phyloP scores from a whole-genome alignment of 2,888 invertebrate species.

The Heliconius ethilla region DNA sequence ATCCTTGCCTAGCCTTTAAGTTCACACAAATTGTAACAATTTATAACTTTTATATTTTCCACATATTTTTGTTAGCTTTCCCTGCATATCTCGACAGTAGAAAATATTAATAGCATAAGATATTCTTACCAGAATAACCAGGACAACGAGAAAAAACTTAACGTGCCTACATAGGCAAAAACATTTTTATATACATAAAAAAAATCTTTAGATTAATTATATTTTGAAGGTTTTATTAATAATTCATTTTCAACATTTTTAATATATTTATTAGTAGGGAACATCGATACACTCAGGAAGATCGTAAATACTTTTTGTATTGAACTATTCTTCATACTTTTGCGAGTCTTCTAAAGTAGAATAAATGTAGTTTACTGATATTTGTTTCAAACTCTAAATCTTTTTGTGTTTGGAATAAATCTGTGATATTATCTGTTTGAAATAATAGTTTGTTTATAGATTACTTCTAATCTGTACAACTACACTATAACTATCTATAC shows the following conservation, averaged over 20 bases:
- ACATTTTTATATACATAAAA: background rate
- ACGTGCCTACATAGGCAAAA: too few relatives aligned
- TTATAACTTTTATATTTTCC: too few relatives aligned
- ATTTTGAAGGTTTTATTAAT: background rate
- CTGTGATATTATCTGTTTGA: background rate
- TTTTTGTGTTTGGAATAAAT: conserved; percentile 1
- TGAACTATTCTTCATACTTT: conserved; percentile 34
- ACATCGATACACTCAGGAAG: conserved; percentile 22
- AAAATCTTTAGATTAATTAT: background rate
- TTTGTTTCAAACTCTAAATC: conserved; percentile 19
- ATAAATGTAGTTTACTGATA: conserved; percentile 20
- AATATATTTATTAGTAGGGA: background rate
- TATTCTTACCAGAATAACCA: too few relatives aligned
- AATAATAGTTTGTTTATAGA: background rate
- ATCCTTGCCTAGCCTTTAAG: too few relatives aligned
- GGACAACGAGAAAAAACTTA: background rate
- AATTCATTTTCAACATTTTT: background rate
- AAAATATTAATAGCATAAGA: too few relatives aligned
- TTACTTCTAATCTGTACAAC: background rate
- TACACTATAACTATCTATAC: too few relatives aligned
- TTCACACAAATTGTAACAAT: too few relatives aligned
- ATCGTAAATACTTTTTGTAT: conserved; percentile 33
- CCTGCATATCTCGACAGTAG: too few relatives aligned
- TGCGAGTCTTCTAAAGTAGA: conserved; percentile 19
- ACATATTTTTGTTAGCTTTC: too few relatives aligned